Percentiles rank a stretch among this genome's conserved stretches.
Conservation (phyloP, 2,888 invertebrate species). For the Sinotaia quadrata region DNA sequence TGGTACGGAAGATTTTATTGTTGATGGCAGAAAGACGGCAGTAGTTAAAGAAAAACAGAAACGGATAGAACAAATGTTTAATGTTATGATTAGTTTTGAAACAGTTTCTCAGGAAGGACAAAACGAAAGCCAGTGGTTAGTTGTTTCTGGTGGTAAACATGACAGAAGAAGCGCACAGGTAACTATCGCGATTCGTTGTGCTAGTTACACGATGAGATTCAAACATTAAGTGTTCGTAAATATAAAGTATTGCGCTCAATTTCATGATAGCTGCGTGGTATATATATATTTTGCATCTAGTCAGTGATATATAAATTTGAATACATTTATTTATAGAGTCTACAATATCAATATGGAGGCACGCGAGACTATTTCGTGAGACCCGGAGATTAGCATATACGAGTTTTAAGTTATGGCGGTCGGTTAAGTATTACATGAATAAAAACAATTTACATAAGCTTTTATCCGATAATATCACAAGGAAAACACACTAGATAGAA, state of each 20-base stretch:
- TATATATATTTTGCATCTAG: no score
- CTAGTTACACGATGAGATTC: not conserved
- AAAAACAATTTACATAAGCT: no score
- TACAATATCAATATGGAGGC: no score
- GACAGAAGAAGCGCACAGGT: not conserved
- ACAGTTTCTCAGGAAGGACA: not conserved
- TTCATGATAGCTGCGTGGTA: no score
- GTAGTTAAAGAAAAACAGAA: not conserved
- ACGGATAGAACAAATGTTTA: not conserved
- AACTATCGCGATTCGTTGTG: not conserved
- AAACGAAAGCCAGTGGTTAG: not conserved
- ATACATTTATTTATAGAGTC: no score
- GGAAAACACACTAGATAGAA: no score
- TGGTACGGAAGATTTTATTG: conserved; percentile 17
- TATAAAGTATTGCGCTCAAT: not conserved
- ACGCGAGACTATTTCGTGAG: no score
- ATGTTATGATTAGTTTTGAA: not conserved
- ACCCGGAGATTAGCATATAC: no score
- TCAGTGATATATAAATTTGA: no score
- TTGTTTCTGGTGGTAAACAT: not conserved
- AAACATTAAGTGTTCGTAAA: not conserved
- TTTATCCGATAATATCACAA: no score
- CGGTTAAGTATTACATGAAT: no score
- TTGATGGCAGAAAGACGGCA: not conserved
- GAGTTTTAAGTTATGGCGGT: no score